A percentile compares a stretch with the other conserved stretches of the same genome.
phyloP scores from a whole-genome alignment of 2,113 vertebrate species.

The Grantiella picta region DNA sequence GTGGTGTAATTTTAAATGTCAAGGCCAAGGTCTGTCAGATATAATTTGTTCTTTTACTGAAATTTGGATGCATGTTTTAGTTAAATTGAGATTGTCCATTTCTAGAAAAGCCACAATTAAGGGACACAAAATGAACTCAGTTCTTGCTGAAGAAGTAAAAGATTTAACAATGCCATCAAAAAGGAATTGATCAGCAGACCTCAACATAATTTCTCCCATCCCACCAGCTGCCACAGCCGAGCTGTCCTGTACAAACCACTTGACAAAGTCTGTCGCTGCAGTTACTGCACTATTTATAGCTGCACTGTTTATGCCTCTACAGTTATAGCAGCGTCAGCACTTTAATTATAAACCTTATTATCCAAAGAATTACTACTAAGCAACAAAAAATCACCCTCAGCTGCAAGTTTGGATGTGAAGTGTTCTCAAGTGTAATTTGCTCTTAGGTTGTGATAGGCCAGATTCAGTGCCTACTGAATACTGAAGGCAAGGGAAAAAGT shows the following conservation, averaged over 20 bases:
- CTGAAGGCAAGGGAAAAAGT: neutral
- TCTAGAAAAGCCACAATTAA: neutral
- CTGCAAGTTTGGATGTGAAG: constrained; percentile 43
- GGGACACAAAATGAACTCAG: constrained; percentile 30
- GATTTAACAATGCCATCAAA: constrained; percentile 43
- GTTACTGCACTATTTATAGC: constrained; percentile 62
- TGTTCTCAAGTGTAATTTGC: neutral
- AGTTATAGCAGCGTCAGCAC: constrained; percentile 56
- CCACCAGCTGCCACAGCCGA: constrained; percentile 40
- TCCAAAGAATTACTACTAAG: constrained; percentile 43
- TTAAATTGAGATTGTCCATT: constrained; percentile 59
- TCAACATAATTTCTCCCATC: constrained; percentile 36
- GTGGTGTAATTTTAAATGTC: constrained; percentile 40
- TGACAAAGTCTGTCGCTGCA: constrained; percentile 41
- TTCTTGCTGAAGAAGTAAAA: constrained; percentile 39
- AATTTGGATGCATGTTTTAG: constrained; percentile 37
- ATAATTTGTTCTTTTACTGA: constrained; percentile 59
- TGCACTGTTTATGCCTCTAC: constrained; percentile 45
- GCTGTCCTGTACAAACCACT: constrained; percentile 17
- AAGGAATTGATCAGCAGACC: constrained; percentile 62
- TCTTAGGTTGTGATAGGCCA: neutral
- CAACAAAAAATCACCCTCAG: constrained; percentile 44
- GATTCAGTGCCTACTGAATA: neutral
- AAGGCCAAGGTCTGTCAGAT: constrained; percentile 54
- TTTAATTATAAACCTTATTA: constrained; percentile 69